A percentile compares a stretch with the other conserved stretches of the same genome.
Conservation (phyloP, 2,888 invertebrate species). For the Cerastoderma edule region DNA sequence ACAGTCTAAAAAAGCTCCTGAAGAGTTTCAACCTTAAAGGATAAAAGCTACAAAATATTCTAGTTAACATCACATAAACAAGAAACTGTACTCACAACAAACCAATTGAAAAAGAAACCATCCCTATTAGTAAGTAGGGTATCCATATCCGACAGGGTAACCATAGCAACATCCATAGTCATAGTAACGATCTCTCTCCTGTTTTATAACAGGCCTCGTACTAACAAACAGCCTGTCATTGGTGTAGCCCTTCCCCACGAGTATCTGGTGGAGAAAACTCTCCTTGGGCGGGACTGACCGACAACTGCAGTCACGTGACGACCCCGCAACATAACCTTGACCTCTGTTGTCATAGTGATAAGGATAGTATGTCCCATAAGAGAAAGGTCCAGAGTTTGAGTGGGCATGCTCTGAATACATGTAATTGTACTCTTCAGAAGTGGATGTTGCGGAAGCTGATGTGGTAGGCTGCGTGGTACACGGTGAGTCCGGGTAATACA, state of each 20-base stretch:
- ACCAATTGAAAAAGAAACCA: background rate
- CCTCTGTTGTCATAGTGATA: conserved; percentile 26
- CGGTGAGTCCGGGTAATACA: conserved; percentile 42
- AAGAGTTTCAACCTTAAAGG: no score
- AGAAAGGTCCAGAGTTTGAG: conserved; percentile 42
- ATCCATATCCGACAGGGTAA: conserved; percentile 39
- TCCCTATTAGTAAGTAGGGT: conserved; percentile 31
- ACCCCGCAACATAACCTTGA: background rate
- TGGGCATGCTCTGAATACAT: conserved; percentile 32
- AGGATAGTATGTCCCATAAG: conserved; percentile 50
- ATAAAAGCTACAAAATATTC: no score
- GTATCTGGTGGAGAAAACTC: conserved; percentile 76
- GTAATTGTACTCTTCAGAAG: conserved; percentile 32
- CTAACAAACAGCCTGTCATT: conserved; percentile 67
- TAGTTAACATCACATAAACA: no score
- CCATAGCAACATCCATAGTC: conserved; percentile 65
- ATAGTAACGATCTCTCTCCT: conserved; percentile 57
- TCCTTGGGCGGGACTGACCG: conserved; percentile 64
- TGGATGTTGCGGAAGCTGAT: conserved; percentile 21
- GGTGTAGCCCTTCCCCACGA: conserved; percentile 76
- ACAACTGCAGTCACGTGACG: conserved; percentile 62
- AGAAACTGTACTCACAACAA: no score
- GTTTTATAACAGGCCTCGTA: conserved; percentile 62
- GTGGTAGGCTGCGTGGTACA: conserved; percentile 20
- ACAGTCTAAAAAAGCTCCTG: no score